Evolutionary conservation across 2,113 vertebrate species (phyloP).

Genomic region (Prunella himalayana): DNA sequence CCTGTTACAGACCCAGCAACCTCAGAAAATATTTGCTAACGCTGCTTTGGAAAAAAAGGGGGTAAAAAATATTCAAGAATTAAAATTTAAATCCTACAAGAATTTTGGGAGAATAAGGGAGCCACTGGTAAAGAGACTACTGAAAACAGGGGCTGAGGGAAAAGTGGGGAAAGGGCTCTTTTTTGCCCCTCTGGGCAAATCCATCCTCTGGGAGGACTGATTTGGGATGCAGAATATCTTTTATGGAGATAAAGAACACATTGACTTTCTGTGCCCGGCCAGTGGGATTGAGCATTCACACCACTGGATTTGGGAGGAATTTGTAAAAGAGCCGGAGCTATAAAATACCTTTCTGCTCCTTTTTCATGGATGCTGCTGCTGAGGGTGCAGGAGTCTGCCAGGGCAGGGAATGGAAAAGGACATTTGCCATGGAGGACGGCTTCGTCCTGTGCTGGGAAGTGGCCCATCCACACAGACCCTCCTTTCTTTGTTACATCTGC

Average conservation of each 20-base stretch:
- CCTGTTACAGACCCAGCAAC: not conserved
- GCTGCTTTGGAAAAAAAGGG: not conserved
- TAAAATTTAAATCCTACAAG: not conserved
- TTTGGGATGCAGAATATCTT: no score
- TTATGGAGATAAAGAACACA: not conserved
- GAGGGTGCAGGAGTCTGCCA: slow-evolving; percentile 30
- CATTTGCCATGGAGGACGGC: slow-evolving; percentile 5
- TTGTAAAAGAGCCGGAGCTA: slow-evolving; percentile 4
- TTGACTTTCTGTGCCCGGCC: not conserved
- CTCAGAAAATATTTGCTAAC: not conserved
- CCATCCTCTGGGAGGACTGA: not conserved
- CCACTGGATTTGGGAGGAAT: slow-evolving; percentile 44
- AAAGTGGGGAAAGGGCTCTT: not conserved
- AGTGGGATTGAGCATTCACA: slow-evolving; percentile 29
- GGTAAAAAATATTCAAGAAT: not conserved
- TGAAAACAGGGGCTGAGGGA: not conserved
- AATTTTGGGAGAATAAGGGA: not conserved
- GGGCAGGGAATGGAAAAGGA: slow-evolving; percentile 8
- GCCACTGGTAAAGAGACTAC: not conserved
- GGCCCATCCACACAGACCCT: slow-evolving; percentile 81
- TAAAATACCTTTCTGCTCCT: slow-evolving; percentile 53
- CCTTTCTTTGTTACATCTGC: slow-evolving; percentile 88
- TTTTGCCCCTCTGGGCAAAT: not conserved
- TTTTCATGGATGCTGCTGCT: slow-evolving; percentile 32
- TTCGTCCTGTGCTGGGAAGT: slow-evolving; percentile 72